phyloP scores from a whole-genome alignment of 2,888 invertebrate species.

The Neria commutata region DNA sequence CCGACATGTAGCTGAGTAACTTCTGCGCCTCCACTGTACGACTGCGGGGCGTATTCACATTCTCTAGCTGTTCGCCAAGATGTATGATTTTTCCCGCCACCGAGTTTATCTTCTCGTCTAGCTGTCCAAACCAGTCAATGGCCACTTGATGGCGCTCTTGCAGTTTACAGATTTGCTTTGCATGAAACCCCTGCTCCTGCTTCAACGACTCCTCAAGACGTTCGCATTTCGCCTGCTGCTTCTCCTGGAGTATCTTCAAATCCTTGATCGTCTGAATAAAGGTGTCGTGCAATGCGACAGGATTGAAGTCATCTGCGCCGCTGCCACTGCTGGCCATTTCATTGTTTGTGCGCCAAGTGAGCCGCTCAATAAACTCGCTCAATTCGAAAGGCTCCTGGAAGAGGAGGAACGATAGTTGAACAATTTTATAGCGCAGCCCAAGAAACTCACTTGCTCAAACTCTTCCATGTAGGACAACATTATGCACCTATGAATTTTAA shows the following conservation, averaged over 20 bases:
- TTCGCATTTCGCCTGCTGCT: slow-evolving; percentile 85
- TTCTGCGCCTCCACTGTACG: slow-evolving; percentile 94
- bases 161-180: slow-evolving; percentile 78
- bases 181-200: slow-evolving; percentile 86
- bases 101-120: slow-evolving; percentile 94
- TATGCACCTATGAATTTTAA: no score
- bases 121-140: slow-evolving; percentile 85
- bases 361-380: slow-evolving; percentile 94
- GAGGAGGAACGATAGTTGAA: slow-evolving; percentile 40
- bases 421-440: not conserved
- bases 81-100: slow-evolving; percentile 98
- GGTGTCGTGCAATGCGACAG: slow-evolving; percentile 85
- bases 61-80: slow-evolving; percentile 97
- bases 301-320: slow-evolving; percentile 74
- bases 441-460: slow-evolving; percentile 73
- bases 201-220: slow-evolving; percentile 79
- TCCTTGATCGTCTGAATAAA: slow-evolving; percentile 93
- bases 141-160: slow-evolving; percentile 88
- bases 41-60: slow-evolving; percentile 92
- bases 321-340: slow-evolving; percentile 66
- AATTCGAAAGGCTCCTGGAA: slow-evolving; percentile 93
- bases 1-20: slow-evolving; percentile 88
- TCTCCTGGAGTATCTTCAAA: slow-evolving; percentile 76
- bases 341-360: slow-evolving; percentile 92
- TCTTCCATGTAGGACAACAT: slow-evolving; percentile 90